Conservation (phyloP, 53 echinoderm and acorn worm genomes). For the Actinopyga echinites region DNA sequence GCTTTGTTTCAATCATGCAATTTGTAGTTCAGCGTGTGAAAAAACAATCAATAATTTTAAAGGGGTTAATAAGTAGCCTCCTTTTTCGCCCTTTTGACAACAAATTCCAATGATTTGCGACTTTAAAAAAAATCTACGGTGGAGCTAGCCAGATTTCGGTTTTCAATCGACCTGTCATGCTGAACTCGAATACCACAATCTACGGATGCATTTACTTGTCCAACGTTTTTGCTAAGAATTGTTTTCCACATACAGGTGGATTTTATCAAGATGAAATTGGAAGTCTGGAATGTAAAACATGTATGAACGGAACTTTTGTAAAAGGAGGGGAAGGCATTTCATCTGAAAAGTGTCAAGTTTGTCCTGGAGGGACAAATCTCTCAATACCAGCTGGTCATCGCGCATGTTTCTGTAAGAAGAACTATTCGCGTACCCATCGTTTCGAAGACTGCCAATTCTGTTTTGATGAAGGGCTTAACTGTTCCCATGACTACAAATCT, state of each 20-base stretch:
- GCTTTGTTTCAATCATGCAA: too few relatives aligned
- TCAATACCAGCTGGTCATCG: background rate
- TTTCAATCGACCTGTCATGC: too few relatives aligned
- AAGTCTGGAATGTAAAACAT: background rate
- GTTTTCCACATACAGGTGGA: background rate
- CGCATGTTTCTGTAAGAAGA: background rate
- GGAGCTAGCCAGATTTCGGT: too few relatives aligned
- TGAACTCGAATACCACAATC: too few relatives aligned
- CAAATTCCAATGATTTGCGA: too few relatives aligned
- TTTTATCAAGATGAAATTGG: constrained; percentile 6
- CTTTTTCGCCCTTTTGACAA: too few relatives aligned
- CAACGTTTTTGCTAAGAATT: too few relatives aligned
- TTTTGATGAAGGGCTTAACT: background rate
- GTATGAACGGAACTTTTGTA: background rate
- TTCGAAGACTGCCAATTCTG: background rate
- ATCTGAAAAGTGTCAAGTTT: background rate
- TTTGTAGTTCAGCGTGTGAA: too few relatives aligned
- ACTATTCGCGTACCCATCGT: background rate
- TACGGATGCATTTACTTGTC: too few relatives aligned
- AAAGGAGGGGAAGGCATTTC: background rate
- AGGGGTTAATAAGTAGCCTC: too few relatives aligned
- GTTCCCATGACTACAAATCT: background rate
- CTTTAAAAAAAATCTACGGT: too few relatives aligned
- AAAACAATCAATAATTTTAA: too few relatives aligned
- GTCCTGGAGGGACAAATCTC: background rate